These are phyloP conservation scores for Kradibia gibbosae DNA, from an alignment of 1,140 invertebrate species.

Conservation along the genomic window DNA sequence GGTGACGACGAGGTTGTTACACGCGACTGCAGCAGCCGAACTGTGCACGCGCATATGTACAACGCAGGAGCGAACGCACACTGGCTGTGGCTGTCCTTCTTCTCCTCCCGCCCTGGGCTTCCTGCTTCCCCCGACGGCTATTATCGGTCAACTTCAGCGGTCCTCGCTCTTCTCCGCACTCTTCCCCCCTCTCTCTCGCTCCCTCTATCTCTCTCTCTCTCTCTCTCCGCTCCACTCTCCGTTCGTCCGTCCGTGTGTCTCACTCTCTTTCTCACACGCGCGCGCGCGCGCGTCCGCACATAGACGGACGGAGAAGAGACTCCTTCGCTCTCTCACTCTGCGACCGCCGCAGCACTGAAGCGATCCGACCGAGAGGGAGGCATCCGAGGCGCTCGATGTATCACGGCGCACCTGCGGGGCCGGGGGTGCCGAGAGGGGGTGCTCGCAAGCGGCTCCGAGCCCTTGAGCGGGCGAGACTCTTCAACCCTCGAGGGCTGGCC, in stretches of 20 bases:
- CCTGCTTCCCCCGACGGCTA: conserved; percentile 8
- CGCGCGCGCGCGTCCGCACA: no score
- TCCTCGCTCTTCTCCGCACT: neutral
- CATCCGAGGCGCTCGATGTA: neutral
- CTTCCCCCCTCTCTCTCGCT: neutral
- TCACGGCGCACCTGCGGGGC: neutral
- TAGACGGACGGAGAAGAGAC: no score
- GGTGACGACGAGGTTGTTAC: neutral
- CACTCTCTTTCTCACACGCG: no score
- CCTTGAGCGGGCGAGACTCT: neutral
- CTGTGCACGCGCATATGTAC: conserved; percentile 9
- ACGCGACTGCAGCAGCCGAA: conserved; percentile 16
- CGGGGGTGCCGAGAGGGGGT: neutral
- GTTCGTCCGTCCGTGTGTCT: no score
- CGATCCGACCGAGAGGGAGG: no score
- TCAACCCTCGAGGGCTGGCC: neutral
- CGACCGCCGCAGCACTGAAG: neutral
- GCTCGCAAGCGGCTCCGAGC: neutral
- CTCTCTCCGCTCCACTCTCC: neutral
- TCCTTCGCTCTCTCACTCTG: no score
- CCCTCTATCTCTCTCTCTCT: no score
- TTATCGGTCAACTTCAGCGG: conserved; percentile 17
- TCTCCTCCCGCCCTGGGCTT: conserved; percentile 1
- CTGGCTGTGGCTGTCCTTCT: neutral
- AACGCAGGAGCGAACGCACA: neutral